Conservation (phyloP, 1,140 invertebrate species). For the Agrilus planipennis region DNA sequence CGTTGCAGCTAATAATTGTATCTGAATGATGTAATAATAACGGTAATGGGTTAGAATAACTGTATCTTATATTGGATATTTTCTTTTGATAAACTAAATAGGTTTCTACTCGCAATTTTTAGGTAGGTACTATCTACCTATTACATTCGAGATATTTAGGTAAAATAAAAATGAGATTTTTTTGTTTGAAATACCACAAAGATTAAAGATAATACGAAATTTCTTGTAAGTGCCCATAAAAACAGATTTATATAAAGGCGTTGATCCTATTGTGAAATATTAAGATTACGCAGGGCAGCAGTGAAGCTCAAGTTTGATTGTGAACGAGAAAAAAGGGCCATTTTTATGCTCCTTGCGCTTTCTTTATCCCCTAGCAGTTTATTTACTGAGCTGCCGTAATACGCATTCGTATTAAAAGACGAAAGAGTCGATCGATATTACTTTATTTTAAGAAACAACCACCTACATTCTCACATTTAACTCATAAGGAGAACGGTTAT, state of each 20-base stretch:
- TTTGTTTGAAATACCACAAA: background rate
- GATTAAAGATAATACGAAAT: background rate
- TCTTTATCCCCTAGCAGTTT: conserved; percentile 13
- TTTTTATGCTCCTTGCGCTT: conserved; percentile 19
- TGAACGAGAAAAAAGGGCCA: conserved; percentile 17
- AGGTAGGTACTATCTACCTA: background rate
- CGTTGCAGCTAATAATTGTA: no score
- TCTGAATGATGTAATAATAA: no score
- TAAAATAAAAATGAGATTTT: background rate
- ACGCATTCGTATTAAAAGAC: no score
- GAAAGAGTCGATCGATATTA: no score
- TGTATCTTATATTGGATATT: no score
- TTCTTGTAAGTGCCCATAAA: background rate
- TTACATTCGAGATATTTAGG: background rate
- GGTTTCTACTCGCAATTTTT: background rate
- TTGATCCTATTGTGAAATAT: no score
- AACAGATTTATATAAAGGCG: no score
- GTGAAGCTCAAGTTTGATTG: conserved; percentile 18
- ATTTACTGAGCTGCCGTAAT: conserved; percentile 12
- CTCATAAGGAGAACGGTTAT: background rate
- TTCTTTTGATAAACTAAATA: no score
- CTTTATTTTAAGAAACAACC: no score
- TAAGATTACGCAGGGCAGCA: conserved; percentile 18
- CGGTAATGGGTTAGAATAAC: no score
- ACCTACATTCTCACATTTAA: background rate